Evolutionary conservation across 2,888 invertebrate genomes (phyloP).

Genomic region (Scaeva pyrastri): DNA sequence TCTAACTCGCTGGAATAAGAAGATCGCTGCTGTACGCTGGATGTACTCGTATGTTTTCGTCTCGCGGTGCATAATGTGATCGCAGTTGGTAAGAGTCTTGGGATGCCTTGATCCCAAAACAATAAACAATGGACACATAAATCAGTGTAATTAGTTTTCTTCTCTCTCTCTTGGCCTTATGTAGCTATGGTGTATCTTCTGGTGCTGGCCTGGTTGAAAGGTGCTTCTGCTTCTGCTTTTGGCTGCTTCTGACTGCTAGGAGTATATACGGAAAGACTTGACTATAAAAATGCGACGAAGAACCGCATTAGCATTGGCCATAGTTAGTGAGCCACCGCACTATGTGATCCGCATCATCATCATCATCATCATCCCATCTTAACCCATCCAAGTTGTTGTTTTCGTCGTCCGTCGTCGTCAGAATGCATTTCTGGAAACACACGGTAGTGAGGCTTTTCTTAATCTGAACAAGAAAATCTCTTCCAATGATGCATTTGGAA

Average conservation of each 20-base stretch:
- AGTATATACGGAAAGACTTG: slow-evolving; percentile 70
- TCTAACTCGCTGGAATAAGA: slow-evolving; percentile 26
- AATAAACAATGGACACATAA: slow-evolving; percentile 97
- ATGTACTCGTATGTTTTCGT: slow-evolving; percentile 57
- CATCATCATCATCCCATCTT: slow-evolving; percentile 25
- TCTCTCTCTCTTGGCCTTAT: slow-evolving; percentile 79
- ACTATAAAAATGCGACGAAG: slow-evolving; percentile 56
- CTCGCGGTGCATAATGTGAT: slow-evolving; percentile 74
- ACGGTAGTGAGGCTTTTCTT: slow-evolving; percentile 65
- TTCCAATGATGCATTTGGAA: slow-evolving; percentile 33
- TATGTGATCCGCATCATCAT: slow-evolving; percentile 62
- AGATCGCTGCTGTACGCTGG: slow-evolving; percentile 54
- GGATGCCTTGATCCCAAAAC: slow-evolving; percentile 84
- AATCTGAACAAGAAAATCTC: slow-evolving; percentile 71
- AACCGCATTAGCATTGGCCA: slow-evolving; percentile 71
- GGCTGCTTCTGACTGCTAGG: slow-evolving; percentile 15
- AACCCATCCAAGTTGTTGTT: slow-evolving; percentile 32
- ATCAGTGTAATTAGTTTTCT: slow-evolving; percentile 95
- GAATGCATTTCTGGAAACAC: slow-evolving; percentile 54
- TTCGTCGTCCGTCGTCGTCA: slow-evolving; percentile 31
- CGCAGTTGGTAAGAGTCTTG: slow-evolving; percentile 44
- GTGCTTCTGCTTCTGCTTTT: slow-evolving; percentile 42
- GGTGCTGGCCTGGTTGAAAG: slow-evolving; percentile 34
- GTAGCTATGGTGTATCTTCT: slow-evolving; percentile 77
- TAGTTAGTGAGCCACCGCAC: slow-evolving; percentile 69